Base-by-base conservation (phyloP, 2,113 vertebrate genomes). In the Tupaia chinensis region DNA sequence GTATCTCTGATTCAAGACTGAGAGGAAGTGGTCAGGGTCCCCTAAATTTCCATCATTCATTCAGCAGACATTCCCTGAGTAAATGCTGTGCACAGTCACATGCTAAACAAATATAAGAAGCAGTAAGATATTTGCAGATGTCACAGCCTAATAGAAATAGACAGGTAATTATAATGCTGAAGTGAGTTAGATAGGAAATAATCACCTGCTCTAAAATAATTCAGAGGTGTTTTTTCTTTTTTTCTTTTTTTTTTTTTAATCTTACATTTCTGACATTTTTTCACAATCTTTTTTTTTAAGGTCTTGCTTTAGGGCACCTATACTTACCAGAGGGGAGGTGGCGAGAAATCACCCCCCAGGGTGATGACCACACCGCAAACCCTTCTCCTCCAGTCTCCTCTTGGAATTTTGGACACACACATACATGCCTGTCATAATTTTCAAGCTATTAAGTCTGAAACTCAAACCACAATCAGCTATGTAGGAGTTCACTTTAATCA, bases 41-140 rank as follows among this genome's bases (percentile, higher is more conserved):
- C 56, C 5, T 53, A 32, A 61, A 9, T 76, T 34, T 85, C 34
- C 58, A 22, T 53, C 76, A 32, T 20, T 56, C 12, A 6, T 70
- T 27, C n/a, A 27, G n/a, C 60, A 74, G 60, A 29, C 22, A 1
- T 7, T 13, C 32, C 4, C n/a, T 32, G 14, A 9, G 22, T 29
- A 29, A 16, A 5, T 32, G 5, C 22, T 5, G 0, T 0, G 32
- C 53, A 9, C 54, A 8, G 44, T 44, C 44, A 44, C 44, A 9
- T 19, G 54, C 22, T 13, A 23, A n/a, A 19, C 22, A 53, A 8
- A 3, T 44, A 11, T n/a, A 1, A 3, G n/a, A 58, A 34, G 82
- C 19, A 10, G n/a, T 60, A 3, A 34, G 56, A 2, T 3, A 2
- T 4, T 7, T 10, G 1, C 2, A 14, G 61, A n/a, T 8, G 34